A percentile compares a stretch with the other conserved stretches of the same genome.
These are phyloP conservation scores for Chaetodon trifasciatus DNA, from an alignment of 2,797 vertebrate genomes.

Conservation along the genomic window DNA sequence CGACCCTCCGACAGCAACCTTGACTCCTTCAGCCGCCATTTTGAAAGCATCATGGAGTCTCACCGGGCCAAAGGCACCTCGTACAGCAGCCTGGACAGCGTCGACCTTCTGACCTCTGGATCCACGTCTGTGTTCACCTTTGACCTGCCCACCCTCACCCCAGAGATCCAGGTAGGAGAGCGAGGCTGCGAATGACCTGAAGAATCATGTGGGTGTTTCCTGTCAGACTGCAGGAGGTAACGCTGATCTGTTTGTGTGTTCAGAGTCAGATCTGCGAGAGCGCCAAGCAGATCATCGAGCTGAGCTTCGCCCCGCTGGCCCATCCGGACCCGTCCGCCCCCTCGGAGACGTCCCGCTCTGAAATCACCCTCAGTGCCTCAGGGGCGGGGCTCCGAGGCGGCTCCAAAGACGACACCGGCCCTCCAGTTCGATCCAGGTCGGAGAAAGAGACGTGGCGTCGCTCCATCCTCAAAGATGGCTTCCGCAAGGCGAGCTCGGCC, in stretches of 20 bases:
- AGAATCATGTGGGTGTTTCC: rapidly evolving
- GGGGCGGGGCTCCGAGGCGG: conserved; percentile 38
- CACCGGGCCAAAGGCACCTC: conserved; percentile 95
- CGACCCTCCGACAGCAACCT: conserved; percentile 84
- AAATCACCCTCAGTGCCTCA: conserved; percentile 49
- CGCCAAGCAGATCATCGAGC: conserved; percentile 88
- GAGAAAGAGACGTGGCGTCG: conserved; percentile 61
- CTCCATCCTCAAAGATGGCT: conserved; percentile 64
- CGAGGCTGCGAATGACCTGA: rapidly evolving
- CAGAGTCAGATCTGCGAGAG: conserved; percentile 90
- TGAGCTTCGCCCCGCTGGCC: conserved; percentile 91
- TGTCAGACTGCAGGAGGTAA: neutral
- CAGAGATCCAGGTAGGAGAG: conserved; percentile 85
- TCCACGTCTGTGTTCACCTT: conserved; percentile 94
- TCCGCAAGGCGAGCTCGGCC: conserved; percentile 73
- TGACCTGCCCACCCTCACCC: conserved; percentile 91
- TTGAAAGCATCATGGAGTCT: conserved; percentile 95
- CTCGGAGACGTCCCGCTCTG: conserved; percentile 64
- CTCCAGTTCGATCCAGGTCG: conserved; percentile 40
- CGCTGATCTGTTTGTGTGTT: conserved; percentile 17
- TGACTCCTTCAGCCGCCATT: conserved; percentile 96
- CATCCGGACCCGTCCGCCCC: conserved; percentile 48
- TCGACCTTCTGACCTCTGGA: conserved; percentile 91
- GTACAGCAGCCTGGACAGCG: conserved; percentile 93
- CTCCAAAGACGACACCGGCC: conserved; percentile 53